Base-by-base conservation (phyloP, 2,113 vertebrate species). In the Larimichthys crocea region DNA sequence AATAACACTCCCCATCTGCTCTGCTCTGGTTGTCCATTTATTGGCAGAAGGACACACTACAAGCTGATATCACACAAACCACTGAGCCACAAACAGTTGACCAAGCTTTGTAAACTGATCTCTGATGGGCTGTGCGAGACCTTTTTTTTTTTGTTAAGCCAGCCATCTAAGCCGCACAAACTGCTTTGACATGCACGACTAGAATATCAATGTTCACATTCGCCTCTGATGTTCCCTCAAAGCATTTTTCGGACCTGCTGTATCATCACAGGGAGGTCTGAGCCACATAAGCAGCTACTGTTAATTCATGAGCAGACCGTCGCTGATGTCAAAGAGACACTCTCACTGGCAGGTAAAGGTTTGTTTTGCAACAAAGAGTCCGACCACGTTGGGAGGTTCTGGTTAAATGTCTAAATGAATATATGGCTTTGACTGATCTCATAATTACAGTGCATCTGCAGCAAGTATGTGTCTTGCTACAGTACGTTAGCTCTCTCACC, bases 371-470 rank as follows among this genome's bases (percentile, higher is more conserved):
- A 24, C 59, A 65, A 29, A 79, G 42, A 35, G 35, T 59, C 70
- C 61, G 79, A 78, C 59, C 65, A 53, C 35, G 5, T 40, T 71
- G 73, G 76, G 79, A 91, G 79, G 46, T 59, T 75, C 61, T 79
- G 61, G 55, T 40, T 85, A 20, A 85, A 78, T 24, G 48, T 86
- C 65, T 74, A 20, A 74, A 85, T 80, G 73, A 86, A 80, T 80
- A 74, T 70, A 70, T 22, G 63, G 71, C 69, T 79, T 64, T 74
- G 65, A 63, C 78, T 88, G 80, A 92, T 84, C 90, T 91, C 77
- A 88, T 92, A 89, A 91, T 90, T 88, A 70, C 74, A 76, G 87
- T 81, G 76, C 78, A 52, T 82, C 74, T 78, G 44, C 50, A 73
- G 49, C 60, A 89, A 78, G 42, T 78, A 71, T 87, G 76, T 62